A percentile compares a stretch with the other conserved stretches of the same genome.
phyloP scores from a whole-genome alignment of 2,888 invertebrate species.

The Nesidiocoris tenuis region DNA sequence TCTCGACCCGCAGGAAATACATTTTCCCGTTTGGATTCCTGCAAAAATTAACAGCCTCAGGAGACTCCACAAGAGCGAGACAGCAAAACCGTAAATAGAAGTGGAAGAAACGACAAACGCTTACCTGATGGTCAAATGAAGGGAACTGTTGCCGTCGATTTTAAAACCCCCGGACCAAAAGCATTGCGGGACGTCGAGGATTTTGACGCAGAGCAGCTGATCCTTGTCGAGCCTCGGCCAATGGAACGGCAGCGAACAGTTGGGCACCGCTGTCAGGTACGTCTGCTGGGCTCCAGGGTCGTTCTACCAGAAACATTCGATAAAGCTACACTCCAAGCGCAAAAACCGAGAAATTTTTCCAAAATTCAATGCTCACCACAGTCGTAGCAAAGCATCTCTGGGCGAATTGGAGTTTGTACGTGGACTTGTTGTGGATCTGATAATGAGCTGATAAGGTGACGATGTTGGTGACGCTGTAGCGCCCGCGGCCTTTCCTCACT shows the following conservation, averaged over 20 bases:
- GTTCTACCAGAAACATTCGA: slow-evolving; percentile 55
- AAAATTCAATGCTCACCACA: slow-evolving; percentile 60
- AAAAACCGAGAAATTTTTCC: slow-evolving; percentile 1
- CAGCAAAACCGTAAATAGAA: background rate
- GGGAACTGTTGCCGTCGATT: slow-evolving; percentile 72
- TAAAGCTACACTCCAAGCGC: background rate
- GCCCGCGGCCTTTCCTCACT: slow-evolving; percentile 81
- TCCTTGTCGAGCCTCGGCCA: slow-evolving; percentile 92
- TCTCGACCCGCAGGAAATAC: slow-evolving; percentile 84
- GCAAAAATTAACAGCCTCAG: slow-evolving; percentile 45
- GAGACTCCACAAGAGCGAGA: background rate
- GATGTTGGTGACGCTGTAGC: slow-evolving; percentile 86
- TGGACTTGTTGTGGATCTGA: slow-evolving; percentile 86
- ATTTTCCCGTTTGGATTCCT: slow-evolving; percentile 75
- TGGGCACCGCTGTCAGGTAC: slow-evolving; percentile 77
- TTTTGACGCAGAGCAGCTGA: slow-evolving; percentile 80
- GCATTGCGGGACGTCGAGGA: slow-evolving; percentile 68
- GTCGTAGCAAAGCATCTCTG: slow-evolving; percentile 81
- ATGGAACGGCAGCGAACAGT: slow-evolving; percentile 92
- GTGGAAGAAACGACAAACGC: background rate
- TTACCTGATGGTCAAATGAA: slow-evolving; percentile 78
- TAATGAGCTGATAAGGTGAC: slow-evolving; percentile 90
- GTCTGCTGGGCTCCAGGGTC: slow-evolving; percentile 70
- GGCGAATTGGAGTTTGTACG: slow-evolving; percentile 75
- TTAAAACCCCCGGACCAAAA: slow-evolving; percentile 92